Percentiles rank a stretch among this genome's conserved stretches.
These are phyloP conservation scores for Exaiptasia diaphana DNA, from an alignment of 64 coral and sea anemone species.

Conservation along the genomic window DNA sequence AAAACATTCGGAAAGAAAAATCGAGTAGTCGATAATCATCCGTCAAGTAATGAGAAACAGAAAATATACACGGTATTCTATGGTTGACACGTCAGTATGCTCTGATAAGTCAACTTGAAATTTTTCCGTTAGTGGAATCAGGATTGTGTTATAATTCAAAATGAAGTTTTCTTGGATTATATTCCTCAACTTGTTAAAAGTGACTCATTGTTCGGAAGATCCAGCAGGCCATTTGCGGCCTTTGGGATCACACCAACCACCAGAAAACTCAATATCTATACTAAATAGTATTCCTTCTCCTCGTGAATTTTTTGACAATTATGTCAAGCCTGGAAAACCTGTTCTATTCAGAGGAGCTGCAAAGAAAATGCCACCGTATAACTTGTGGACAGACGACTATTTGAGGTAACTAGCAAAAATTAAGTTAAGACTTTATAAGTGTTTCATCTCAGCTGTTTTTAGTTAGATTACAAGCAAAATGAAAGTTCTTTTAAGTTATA, in stretches of 20 bases:
- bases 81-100: too few species aligned
- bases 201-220: neutral
- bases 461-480: too few species aligned
- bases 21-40: too few species aligned
- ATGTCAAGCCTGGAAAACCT: constrained; percentile 81
- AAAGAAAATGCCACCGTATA: constrained; percentile 74
- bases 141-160: too few species aligned
- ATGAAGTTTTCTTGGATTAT: neutral
- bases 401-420: constrained; percentile 63
- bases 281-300: constrained; percentile 56
- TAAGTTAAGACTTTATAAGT: neutral
- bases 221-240: constrained; percentile 72
- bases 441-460: too few species aligned
- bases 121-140: too few species aligned
- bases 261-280: constrained; percentile 20
- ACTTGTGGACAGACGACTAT: constrained; percentile 90
- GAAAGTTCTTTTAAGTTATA: too few species aligned
- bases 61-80: too few species aligned
- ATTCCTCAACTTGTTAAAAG: neutral
- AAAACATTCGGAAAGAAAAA: too few species aligned
- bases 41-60: too few species aligned
- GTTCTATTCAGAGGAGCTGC: constrained; percentile 87
- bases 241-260: constrained; percentile 73
- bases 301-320: constrained; percentile 74
- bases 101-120: too few species aligned